Percentiles rank a stretch among this genome's conserved stretches.
phyloP scores from a whole-genome alignment of 1,140 invertebrate genomes.

The Apocrypta bakeri region DNA sequence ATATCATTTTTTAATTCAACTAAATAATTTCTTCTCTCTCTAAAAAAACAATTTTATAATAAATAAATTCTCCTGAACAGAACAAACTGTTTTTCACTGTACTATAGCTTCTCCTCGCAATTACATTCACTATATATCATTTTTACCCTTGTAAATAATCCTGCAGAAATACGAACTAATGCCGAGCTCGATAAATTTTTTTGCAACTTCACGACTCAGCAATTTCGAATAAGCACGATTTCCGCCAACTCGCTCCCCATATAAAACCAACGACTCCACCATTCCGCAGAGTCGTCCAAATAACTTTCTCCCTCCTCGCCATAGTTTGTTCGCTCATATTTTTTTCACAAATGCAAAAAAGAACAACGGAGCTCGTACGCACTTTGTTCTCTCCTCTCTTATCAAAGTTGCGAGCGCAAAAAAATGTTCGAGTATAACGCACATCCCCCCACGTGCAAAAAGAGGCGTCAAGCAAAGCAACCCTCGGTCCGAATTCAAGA shows the following conservation, averaged over 20 bases:
- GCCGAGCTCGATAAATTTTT: not conserved
- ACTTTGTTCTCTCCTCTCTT: constrained; percentile 40
- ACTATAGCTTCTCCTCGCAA: no score
- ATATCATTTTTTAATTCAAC: no score
- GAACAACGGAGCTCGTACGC: constrained; percentile 17
- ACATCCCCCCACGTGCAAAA: not conserved
- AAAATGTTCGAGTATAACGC: not conserved
- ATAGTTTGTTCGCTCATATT: not conserved
- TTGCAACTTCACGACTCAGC: not conserved
- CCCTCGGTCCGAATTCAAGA: constrained; percentile 46
- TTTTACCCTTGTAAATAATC: not conserved
- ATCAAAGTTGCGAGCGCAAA: constrained; percentile 15
- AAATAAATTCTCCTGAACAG: no score
- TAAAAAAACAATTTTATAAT: no score
- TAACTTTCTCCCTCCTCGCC: not conserved
- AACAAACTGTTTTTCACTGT: no score
- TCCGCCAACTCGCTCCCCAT: not conserved
- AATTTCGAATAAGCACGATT: constrained; percentile 39
- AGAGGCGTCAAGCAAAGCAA: not conserved
- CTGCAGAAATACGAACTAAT: not conserved
- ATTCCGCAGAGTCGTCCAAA: not conserved
- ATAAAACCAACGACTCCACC: not conserved
- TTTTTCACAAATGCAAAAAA: constrained; percentile 34
- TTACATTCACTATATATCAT: not conserved
- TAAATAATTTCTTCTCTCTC: no score